Evolutionary conservation across 2,113 vertebrate genomes (phyloP), one percentile per base, ranked within the genome.

Genomic region (Sinocyclocheilus grahami): DNA sequence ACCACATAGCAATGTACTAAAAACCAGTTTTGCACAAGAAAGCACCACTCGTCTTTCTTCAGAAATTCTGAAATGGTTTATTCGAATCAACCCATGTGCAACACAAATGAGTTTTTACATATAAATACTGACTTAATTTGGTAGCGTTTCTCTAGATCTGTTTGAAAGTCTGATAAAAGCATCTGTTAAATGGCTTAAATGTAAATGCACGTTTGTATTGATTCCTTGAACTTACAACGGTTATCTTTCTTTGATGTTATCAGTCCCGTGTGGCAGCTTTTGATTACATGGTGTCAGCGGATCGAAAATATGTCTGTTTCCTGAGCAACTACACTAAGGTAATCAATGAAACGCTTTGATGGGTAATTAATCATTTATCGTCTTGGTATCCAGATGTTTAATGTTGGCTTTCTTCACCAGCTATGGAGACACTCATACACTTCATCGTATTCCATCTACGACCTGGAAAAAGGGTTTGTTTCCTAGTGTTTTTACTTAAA

Each of bases 281-380:
- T 71, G 96, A 95, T 91, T 99, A 96, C 87, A 85, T 93, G n/a
- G 89, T 98, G 82, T 98, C 98, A 85, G 93, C 95, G 48, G 96
- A 99, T 91, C 93, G 86, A 13, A 93, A 93, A 86, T 98, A 97
- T 92, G 94, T 94, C 5, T 95, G 96, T 55, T 95, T 99, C 83
- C 94, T 97, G 94, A 99, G 97, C 92, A 97, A 99, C 92, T 95
- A 95, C 82, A 92, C 94, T 77, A 98, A 98, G 96, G 98, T 99
- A 95, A 90, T 27, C 14, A 22, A 46, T 46, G 13, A n/a, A 60
- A 16, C 0, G 51, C 51, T 18, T 12, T 80, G 48, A 83, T 63
- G 8, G 48, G 11, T 39, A 16, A 42, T 22, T 30, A 85, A 33
- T 39, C 14, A 33, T 48, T 7, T 46, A 39, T 58, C 6, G 4